These are phyloP conservation scores for Cathartes aura DNA, from an alignment of 2,113 vertebrate species.

Conservation along the genomic window DNA sequence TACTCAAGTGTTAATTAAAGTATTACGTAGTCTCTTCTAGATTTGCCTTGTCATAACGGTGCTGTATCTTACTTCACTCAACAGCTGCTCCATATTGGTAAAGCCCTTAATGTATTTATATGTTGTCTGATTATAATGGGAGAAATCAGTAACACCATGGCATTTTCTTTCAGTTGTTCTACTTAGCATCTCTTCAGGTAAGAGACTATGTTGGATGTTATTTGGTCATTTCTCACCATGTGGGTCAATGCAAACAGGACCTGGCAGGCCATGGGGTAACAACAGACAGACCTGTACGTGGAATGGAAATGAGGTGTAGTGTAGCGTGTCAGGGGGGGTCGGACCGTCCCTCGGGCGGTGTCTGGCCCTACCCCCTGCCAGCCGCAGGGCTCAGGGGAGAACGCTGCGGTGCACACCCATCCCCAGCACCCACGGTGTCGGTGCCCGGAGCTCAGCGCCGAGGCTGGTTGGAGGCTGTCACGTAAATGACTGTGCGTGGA, in stretches of 20 bases:
- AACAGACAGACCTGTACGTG: background rate
- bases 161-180: background rate
- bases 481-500: fast-evolving
- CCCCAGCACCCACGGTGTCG: background rate
- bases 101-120: fast-evolving
- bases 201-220: fast-evolving
- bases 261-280: fast-evolving
- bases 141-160: background rate
- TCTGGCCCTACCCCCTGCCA: too few relatives aligned
- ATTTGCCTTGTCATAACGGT: fast-evolving
- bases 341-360: fast-evolving
- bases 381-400: background rate
- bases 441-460: background rate
- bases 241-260: fast-evolving
- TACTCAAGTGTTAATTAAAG: background rate
- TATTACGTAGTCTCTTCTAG: background rate
- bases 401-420: too few relatives aligned
- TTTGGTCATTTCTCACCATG: fast-evolving
- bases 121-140: too few relatives aligned
- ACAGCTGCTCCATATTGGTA: background rate
- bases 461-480: background rate
- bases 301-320: background rate
- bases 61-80: background rate
- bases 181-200: background rate
- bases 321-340: background rate